Evolutionary conservation across 2,888 invertebrate genomes (phyloP), one percentile per base, ranked within the genome.

Genomic region (Flexamia atlantica): DNA sequence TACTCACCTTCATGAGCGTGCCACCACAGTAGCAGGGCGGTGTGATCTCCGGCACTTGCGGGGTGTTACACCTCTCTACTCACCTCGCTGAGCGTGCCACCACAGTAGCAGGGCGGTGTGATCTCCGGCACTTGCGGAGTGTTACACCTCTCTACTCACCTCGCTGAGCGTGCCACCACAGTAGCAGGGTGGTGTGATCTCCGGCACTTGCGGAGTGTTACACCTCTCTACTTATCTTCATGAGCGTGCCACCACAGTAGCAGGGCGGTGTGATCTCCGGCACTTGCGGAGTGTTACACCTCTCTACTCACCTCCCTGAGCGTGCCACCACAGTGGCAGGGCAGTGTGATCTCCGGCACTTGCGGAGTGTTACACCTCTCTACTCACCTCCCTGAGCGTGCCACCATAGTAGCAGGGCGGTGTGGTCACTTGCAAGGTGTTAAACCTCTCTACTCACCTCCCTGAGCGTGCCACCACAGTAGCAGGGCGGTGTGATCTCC

Each of bases 1-100:
- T 4, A 7, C 36, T 36, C 82, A 95, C 89, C 72, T 93, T 92
- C 60, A 92, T 91, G 81, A 94, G 23, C n/a, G 72, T 72, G 20
- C 72, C 72, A 5, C 42, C 42, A 42, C 72, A 72, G 72, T 72
- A 72, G 72, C 40, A 36, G 20, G 72, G 74, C 25, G 1, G 28
- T 79, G 23, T 23, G 4, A 42, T 7, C 23, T 72, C 57, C 36
- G 74, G 32, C 36, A 30, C 14, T 20, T 10, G n/a, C n/a, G 81
- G 68, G 17, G 74, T 42, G 25, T 84, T 84, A 32, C 81, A 50
- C 74, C 72, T 72, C 36, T 36, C 36, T 36, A 36, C 5, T 36
- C 36, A 7, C 9, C 36, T 36, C 9, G 7, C 30, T 50, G 25
- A 14, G 23, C 53, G 53, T 20, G n/a, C n/a, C n/a, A n/a, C n/a